Conservation (phyloP, 2,888 invertebrate species). For the Drosophila demipolita region DNA sequence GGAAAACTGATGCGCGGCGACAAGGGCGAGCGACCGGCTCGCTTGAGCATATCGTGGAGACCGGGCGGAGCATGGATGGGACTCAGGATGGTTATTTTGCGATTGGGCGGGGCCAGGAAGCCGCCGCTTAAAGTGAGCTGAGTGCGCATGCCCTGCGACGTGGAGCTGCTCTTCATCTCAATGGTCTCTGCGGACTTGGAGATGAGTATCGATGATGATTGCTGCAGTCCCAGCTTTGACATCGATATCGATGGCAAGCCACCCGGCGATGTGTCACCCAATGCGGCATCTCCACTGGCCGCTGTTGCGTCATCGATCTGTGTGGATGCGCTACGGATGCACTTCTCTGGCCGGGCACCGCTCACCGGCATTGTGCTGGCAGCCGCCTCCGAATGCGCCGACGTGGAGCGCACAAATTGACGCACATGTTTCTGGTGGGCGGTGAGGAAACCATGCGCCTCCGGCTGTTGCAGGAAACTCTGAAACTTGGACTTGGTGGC, state of each 20-base stretch:
- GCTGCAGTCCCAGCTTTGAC: conserved; percentile 82
- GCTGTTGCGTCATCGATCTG: conserved; percentile 83
- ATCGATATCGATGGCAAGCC: conserved; percentile 61
- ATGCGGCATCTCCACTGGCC: conserved; percentile 38
- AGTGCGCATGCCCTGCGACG: conserved; percentile 83
- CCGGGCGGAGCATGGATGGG: conserved; percentile 90
- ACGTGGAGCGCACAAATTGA: conserved; percentile 85
- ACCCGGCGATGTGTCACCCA: conserved; percentile 32
- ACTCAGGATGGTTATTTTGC: conserved; percentile 91
- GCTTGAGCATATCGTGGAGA: conserved; percentile 85
- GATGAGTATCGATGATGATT: conserved; percentile 84
- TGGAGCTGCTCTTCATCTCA: conserved; percentile 83
- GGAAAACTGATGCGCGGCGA: conserved; percentile 85
- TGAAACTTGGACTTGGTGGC: conserved; percentile 83
- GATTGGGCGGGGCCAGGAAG: conserved; percentile 84
- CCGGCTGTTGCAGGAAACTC: conserved; percentile 85
- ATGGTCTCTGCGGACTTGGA: conserved; percentile 85
- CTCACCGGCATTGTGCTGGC: conserved; percentile 60
- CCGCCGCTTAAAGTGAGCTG: conserved; percentile 84
- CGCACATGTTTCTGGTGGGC: conserved; percentile 85
- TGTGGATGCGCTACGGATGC: conserved; percentile 84
- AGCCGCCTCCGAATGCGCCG: conserved; percentile 84
- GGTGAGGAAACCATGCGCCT: conserved; percentile 82
- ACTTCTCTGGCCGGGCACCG: conserved; percentile 81
- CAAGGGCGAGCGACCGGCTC: conserved; percentile 84